Conservation (phyloP, 2,797 vertebrate genomes). For the Enteromius treurensis region DNA sequence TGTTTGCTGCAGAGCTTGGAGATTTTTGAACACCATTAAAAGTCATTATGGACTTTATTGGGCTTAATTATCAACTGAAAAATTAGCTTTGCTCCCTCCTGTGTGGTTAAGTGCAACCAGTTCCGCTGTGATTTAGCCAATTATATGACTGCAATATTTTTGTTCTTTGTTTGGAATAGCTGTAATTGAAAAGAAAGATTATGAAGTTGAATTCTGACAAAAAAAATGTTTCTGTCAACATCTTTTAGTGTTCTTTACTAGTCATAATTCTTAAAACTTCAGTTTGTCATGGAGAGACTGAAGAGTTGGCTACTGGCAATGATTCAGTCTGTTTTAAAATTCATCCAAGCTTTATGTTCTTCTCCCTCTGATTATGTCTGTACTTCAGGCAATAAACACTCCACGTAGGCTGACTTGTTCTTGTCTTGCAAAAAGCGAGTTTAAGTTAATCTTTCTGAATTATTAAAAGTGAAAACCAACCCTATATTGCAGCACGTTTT, state of each 20-base stretch:
- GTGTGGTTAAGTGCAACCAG: conserved; percentile 37
- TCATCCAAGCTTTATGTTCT: conserved; percentile 5
- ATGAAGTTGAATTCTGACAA: conserved; percentile 5
- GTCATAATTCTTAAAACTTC: conserved; percentile 26
- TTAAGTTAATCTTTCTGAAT: conserved; percentile 30
- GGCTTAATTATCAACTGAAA: conserved; percentile 55
- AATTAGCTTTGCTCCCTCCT: conserved; percentile 42
- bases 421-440: conserved; percentile 9
- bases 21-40: conserved; percentile 53
- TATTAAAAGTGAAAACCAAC: conserved; percentile 12
- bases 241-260: neutral
- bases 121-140: conserved; percentile 38
- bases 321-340: conserved; percentile 25
- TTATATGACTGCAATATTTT: conserved; percentile 40
- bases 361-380: conserved; percentile 5
- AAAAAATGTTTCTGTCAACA: neutral
- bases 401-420: neutral
- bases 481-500: neutral
- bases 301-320: conserved; percentile 19
- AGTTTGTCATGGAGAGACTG: neutral
- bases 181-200: conserved; percentile 24
- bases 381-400: neutral
- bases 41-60: conserved; percentile 48
- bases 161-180: conserved; percentile 33
- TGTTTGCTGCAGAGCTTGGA: conserved; percentile 30